phyloP scores from a whole-genome alignment of 2,888 invertebrate genomes.

The Glyphotaelius pellucidus region DNA sequence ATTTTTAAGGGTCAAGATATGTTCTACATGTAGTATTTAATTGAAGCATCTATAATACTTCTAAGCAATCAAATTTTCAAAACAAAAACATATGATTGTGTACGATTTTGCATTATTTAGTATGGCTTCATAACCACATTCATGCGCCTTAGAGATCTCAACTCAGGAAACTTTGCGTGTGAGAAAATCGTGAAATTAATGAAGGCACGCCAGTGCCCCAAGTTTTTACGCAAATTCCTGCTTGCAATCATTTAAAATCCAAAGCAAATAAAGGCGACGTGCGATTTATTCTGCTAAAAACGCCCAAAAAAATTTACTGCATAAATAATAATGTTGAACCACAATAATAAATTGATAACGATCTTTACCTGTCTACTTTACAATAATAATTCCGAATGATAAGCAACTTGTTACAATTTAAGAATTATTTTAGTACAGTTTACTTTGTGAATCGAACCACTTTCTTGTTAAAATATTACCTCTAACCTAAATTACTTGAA shows the following conservation, averaged over 20 bases:
- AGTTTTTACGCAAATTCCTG: background rate
- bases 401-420: background rate
- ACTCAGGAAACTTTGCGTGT: background rate
- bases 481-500: background rate
- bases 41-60: no score
- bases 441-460: background rate
- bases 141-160: background rate
- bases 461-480: background rate
- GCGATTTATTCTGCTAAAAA: background rate
- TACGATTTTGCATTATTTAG: no score
- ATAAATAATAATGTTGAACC: background rate
- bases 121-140: no score
- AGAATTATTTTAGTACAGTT: background rate
- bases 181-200: background rate
- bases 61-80: no score
- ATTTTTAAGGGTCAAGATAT: no score
- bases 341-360: slow-evolving; percentile 2
- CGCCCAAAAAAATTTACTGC: background rate
- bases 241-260: background rate
- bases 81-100: no score
- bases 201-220: background rate
- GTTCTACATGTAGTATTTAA: no score
- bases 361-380: background rate
- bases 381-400: background rate
- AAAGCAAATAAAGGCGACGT: background rate